Evolutionary conservation across 2,888 invertebrate species (phyloP).

Genomic region (Ornithoptera alexandrae): DNA sequence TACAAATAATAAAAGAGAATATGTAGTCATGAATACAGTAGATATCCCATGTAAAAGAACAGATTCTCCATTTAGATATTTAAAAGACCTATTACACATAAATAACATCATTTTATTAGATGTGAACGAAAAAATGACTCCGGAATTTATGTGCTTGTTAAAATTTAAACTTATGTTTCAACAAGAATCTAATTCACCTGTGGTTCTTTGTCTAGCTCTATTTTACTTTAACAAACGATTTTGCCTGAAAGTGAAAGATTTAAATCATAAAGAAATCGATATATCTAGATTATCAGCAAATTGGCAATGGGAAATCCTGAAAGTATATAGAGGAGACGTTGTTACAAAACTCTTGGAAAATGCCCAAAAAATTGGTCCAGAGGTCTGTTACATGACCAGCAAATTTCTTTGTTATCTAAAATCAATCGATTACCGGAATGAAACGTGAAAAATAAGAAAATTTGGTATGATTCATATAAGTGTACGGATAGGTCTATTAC

Average conservation of each 20-base stretch:
- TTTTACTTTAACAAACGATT: constrained; percentile 46
- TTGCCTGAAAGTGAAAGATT: constrained; percentile 56
- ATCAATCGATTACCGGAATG: constrained; percentile 42
- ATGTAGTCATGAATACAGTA: constrained; percentile 51
- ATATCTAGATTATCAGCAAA: constrained; percentile 52
- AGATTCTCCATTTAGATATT: constrained; percentile 56
- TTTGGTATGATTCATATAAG: no score
- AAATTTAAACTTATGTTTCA: constrained; percentile 61
- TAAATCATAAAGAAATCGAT: constrained; percentile 44
- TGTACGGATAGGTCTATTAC: no score
- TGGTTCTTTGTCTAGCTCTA: constrained; percentile 53
- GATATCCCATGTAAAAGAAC: constrained; percentile 64
- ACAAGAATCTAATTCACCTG: constrained; percentile 48
- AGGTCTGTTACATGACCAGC: constrained; percentile 41
- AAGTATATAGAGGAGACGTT: constrained; percentile 53
- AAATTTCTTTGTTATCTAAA: constrained; percentile 55
- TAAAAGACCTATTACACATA: constrained; percentile 51
- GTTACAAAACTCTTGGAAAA: constrained; percentile 47
- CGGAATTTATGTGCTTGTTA: constrained; percentile 48
- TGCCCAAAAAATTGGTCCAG: constrained; percentile 47
- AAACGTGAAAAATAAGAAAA: neutral
- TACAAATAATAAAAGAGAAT: constrained; percentile 33
- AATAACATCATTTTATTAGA: constrained; percentile 54
- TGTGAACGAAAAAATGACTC: constrained; percentile 35
- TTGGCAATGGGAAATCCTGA: constrained; percentile 74